phyloP scores from a whole-genome alignment of 2,888 invertebrate species.

The Mesorhabditis spiculigera region DNA sequence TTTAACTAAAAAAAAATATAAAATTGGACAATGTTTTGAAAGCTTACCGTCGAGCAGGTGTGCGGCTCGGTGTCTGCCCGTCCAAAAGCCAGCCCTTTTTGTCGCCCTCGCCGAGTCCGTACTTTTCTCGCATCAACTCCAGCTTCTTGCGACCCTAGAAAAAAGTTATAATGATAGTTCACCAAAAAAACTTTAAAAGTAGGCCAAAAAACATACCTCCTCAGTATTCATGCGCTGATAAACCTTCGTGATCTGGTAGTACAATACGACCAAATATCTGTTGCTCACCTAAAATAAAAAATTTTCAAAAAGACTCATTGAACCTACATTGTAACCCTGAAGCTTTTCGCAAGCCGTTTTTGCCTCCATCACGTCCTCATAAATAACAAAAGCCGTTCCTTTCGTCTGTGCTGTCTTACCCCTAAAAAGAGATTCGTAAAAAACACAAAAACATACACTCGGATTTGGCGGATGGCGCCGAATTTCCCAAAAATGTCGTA shows the following conservation, averaged over 20 bases:
- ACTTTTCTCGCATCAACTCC: constrained; percentile 63
- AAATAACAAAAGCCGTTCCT: constrained; percentile 98
- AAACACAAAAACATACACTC: constrained; percentile 74
- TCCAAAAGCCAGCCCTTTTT: constrained; percentile 45
- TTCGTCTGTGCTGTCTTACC: constrained; percentile 95
- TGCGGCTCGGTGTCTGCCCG: too few species aligned
- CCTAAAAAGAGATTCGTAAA: constrained; percentile 60
- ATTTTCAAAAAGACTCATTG: background rate
- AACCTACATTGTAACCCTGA: constrained; percentile 89
- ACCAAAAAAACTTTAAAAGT: background rate
- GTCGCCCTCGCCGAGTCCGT: constrained; percentile 60
- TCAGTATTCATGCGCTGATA: constrained; percentile 62
- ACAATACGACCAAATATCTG: constrained; percentile 94
- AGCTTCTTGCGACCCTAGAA: constrained; percentile 61
- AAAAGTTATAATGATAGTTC: background rate
- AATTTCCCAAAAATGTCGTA: constrained; percentile 99
- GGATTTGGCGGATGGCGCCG: constrained; percentile 94
- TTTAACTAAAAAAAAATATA: too few species aligned
- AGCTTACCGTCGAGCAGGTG: too few species aligned
- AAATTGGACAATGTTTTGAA: too few species aligned
- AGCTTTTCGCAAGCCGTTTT: constrained; percentile 99
- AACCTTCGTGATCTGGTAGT: constrained; percentile 75
- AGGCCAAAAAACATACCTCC: constrained; percentile 52
- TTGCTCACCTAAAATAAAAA: constrained; percentile 58
- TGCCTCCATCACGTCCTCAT: constrained; percentile 99